These are phyloP conservation scores for Masticophis lateralis DNA, from an alignment of 2,797 vertebrate genomes.

Conservation along the genomic window DNA sequence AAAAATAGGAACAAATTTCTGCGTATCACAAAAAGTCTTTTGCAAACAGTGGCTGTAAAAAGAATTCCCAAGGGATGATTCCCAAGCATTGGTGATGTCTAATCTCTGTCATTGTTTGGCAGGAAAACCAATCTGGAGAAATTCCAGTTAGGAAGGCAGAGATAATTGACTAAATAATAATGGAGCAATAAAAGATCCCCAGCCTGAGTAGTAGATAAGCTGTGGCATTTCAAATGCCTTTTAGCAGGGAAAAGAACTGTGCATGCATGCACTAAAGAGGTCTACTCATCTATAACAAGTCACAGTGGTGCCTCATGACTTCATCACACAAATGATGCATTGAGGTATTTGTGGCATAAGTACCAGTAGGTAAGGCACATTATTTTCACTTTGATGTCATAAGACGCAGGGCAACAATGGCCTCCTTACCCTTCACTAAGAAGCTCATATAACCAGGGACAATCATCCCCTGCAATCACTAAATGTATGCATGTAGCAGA, in stretches of 20 bases:
- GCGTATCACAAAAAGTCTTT: constrained; percentile 52
- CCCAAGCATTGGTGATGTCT: constrained; percentile 17
- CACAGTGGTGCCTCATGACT: neutral
- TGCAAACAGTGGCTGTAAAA: constrained; percentile 53
- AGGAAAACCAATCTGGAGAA: constrained; percentile 32
- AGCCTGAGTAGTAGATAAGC: constrained; percentile 17
- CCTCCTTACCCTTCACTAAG: neutral
- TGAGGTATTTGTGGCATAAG: neutral
- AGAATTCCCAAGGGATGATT: constrained; percentile 36
- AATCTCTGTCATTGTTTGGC: constrained; percentile 46
- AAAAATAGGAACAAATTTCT: constrained; percentile 44
- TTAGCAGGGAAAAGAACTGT: neutral
- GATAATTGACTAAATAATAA: constrained; percentile 45
- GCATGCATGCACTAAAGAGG: neutral
- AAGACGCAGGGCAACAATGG: neutral
- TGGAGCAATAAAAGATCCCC: constrained; percentile 37
- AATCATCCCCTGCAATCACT: neutral
- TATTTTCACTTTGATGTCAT: neutral
- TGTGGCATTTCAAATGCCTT: neutral
- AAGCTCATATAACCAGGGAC: neutral
- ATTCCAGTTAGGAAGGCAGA: constrained; percentile 47
- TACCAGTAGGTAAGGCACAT: neutral
- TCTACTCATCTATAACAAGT: neutral
- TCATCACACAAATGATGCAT: neutral
- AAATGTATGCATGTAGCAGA: neutral